These are phyloP conservation scores for Caenorhabditis sinica DNA, from an alignment of 2,888 invertebrate genomes.

Conservation along the genomic window DNA sequence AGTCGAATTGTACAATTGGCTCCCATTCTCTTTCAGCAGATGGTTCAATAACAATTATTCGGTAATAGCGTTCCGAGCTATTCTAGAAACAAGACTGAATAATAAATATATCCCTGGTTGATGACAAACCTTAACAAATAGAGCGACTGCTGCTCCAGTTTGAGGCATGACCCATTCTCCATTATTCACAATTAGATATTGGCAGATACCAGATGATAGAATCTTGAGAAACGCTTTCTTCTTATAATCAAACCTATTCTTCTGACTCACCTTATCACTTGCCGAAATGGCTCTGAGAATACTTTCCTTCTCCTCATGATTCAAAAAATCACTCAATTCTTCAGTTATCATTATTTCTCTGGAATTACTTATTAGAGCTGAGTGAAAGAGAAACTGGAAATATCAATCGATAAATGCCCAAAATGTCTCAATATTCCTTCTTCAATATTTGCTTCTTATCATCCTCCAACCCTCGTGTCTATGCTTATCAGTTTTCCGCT, in stretches of 20 bases:
- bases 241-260: not conserved
- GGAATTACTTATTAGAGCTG: not conserved
- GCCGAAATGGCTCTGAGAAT: constrained; percentile 45
- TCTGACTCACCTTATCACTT: constrained; percentile 41
- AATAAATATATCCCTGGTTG: not conserved
- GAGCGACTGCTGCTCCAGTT: constrained; percentile 27
- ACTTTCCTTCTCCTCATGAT: constrained; percentile 29
- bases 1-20: constrained; percentile 42
- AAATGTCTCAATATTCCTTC: constrained; percentile 24
- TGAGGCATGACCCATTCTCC: constrained; percentile 9
- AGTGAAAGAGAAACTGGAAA: not conserved
- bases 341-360: constrained; percentile 25
- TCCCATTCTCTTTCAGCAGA: constrained; percentile 46
- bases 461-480: constrained; percentile 3
- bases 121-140: constrained; percentile 32
- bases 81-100: constrained; percentile 21
- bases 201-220: constrained; percentile 41
- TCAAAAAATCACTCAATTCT: constrained; percentile 43
- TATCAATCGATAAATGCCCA: constrained; percentile 38
- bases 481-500: constrained; percentile 45
- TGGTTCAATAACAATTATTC: constrained; percentile 50
- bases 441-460: constrained; percentile 27
- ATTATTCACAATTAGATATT: constrained; percentile 9
- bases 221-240: constrained; percentile 41
- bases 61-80: constrained; percentile 43